Percentiles rank a stretch among this genome's conserved stretches.
phyloP scores from a whole-genome alignment of 2,113 vertebrate genomes.

The Gallinago jamesoni region DNA sequence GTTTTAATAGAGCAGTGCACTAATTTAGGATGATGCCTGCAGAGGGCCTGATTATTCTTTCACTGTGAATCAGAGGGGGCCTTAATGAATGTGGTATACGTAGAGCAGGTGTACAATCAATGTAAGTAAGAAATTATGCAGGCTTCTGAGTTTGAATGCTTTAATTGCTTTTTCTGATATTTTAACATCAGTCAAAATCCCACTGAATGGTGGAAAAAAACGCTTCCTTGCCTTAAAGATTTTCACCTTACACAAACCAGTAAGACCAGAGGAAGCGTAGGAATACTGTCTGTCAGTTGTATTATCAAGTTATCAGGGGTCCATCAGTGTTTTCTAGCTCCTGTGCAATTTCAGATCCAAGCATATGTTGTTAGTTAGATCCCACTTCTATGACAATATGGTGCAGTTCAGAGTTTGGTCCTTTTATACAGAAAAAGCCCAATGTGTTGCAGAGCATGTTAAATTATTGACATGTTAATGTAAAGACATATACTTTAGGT shows the following conservation, averaged over 20 bases:
- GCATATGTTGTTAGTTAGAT: not conserved
- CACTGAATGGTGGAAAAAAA: not conserved
- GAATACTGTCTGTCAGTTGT: not conserved
- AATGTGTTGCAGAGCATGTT: not conserved
- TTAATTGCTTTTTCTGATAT: not conserved
- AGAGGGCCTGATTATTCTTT: not conserved
- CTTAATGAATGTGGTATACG: not conserved
- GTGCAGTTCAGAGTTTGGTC: not conserved
- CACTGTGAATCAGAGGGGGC: not conserved
- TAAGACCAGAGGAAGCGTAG: not conserved
- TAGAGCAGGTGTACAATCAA: not conserved
- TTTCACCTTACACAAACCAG: not conserved
- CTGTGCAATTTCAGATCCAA: not conserved
- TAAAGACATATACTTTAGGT: not conserved
- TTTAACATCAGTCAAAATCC: not conserved
- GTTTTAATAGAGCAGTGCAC: not conserved
- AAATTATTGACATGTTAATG: not conserved
- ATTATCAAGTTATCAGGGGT: not conserved
- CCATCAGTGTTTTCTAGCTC: not conserved
- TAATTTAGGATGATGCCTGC: not conserved
- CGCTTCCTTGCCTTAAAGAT: not conserved
- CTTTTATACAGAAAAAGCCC: not conserved
- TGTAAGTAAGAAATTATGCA: not conserved
- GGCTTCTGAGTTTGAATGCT: not conserved
- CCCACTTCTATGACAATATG: not conserved